A percentile compares a stretch with the other conserved stretches of the same genome.
Conservation (phyloP, 2,888 invertebrate species). For the Andrena camellia region DNA sequence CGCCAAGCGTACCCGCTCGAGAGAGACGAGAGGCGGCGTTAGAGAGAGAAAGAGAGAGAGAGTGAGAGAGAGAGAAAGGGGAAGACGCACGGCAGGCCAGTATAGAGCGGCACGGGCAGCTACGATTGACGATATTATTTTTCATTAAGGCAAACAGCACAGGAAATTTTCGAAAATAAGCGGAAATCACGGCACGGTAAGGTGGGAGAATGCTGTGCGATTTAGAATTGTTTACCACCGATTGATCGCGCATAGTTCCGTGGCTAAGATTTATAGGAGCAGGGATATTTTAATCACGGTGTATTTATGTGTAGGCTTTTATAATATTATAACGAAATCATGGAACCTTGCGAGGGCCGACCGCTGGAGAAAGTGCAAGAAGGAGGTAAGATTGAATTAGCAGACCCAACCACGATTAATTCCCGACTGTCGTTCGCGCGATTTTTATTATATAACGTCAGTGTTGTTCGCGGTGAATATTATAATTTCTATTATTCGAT, state of each 20-base stretch:
- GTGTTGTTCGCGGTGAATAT: conserved; percentile 33
- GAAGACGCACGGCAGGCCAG: conserved; percentile 52
- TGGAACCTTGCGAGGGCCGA: conserved; percentile 74
- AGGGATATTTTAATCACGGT: conserved; percentile 59
- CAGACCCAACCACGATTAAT: conserved; percentile 11
- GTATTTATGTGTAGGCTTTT: conserved; percentile 64
- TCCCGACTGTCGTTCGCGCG: conserved; percentile 39
- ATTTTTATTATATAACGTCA: conserved; percentile 52
- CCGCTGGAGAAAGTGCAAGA: conserved; percentile 73
- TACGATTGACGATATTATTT: conserved; percentile 68
- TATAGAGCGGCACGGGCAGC: conserved; percentile 64
- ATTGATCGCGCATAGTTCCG: neutral
- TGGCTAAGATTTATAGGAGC: conserved; percentile 34
- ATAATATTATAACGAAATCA: conserved; percentile 70
- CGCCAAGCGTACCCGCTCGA: conserved; percentile 55
- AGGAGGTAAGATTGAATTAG: conserved; percentile 71
- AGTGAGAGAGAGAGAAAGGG: conserved; percentile 42
- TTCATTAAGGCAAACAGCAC: conserved; percentile 58
- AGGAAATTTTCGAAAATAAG: conserved; percentile 57
- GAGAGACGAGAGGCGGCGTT: conserved; percentile 43
- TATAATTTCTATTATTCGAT: conserved; percentile 53
- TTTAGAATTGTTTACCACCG: neutral
- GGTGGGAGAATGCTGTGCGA: conserved; percentile 17
- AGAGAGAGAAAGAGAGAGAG: too few species aligned
- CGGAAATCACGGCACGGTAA: conserved; percentile 40